phyloP scores from a whole-genome alignment of 92 coral and sea anemone species.

The Pocillopora grandis region DNA sequence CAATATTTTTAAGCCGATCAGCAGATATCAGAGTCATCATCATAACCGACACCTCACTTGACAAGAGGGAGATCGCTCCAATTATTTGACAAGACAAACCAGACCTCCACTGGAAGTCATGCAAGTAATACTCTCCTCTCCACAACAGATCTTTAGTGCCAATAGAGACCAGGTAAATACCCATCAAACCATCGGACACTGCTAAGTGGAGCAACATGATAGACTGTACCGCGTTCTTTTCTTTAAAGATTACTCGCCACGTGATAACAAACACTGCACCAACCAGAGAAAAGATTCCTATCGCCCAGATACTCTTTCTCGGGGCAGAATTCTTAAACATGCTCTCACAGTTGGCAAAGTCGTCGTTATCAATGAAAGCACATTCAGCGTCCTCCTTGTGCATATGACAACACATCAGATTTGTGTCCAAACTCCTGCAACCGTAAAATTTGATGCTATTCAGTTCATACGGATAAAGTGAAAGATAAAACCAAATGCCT shows the following conservation, averaged over 20 bases:
- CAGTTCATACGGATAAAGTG: too few species aligned
- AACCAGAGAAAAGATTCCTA: constrained; percentile 77
- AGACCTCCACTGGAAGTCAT: not conserved
- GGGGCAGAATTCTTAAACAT: not conserved
- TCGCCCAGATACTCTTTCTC: constrained; percentile 66
- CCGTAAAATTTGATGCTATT: too few species aligned
- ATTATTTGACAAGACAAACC: constrained; percentile 52
- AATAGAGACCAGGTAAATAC: constrained; percentile 62
- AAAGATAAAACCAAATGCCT: not conserved
- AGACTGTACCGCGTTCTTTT: constrained; percentile 20
- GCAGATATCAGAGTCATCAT: too few species aligned
- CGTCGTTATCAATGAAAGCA: not conserved
- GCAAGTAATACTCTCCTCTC: constrained; percentile 65
- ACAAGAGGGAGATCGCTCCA: too few species aligned
- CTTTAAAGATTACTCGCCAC: constrained; percentile 70
- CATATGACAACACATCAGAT: not conserved
- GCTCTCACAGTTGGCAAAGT: not conserved
- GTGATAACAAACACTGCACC: constrained; percentile 72
- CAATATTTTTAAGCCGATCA: too few species aligned
- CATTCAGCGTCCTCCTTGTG: constrained; percentile 1
- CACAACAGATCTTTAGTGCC: constrained; percentile 66
- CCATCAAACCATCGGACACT: constrained; percentile 81
- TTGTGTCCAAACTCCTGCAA: not conserved
- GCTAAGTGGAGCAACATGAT: constrained; percentile 68
- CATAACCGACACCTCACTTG: too few species aligned